phyloP scores from a whole-genome alignment of 2,888 invertebrate genomes.

The Oscheius sp. region DNA sequence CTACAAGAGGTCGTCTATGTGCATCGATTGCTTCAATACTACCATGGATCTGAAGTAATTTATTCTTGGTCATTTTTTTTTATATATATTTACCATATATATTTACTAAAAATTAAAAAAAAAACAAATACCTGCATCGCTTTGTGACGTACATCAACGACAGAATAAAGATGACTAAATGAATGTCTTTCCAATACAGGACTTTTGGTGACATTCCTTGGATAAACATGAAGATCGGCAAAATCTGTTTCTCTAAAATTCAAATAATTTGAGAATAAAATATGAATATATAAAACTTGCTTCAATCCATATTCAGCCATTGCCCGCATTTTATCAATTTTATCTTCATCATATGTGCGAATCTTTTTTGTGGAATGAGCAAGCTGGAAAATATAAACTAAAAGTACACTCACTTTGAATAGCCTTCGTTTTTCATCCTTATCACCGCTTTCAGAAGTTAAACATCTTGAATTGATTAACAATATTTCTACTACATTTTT shows the following conservation, averaged over 20 bases:
- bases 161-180: constrained; percentile 44
- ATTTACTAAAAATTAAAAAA: neutral
- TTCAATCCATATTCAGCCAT: constrained; percentile 60
- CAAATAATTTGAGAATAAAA: neutral
- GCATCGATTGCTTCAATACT: constrained; percentile 54
- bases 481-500: neutral
- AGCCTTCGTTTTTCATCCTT: neutral
- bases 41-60: no score
- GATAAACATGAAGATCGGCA: constrained; percentile 46
- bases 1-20: constrained; percentile 51
- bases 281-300: constrained; percentile 11
- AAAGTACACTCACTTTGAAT: neutral
- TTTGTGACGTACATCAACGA: constrained; percentile 55
- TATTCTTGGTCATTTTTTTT: no score
- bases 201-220: constrained; percentile 11
- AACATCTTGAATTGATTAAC: neutral
- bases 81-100: neutral
- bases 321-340: constrained; percentile 53
- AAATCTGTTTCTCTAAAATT: constrained; percentile 47
- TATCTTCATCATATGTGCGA: constrained; percentile 54
- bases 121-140: constrained; percentile 37
- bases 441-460: neutral
- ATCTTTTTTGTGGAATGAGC: constrained; percentile 25
- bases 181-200: no score
- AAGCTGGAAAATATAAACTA: constrained; percentile 4